A percentile compares a stretch with the other conserved stretches of the same genome.
Conservation (phyloP, 2,797 vertebrate genomes). For the Macropodus opercularis region DNA sequence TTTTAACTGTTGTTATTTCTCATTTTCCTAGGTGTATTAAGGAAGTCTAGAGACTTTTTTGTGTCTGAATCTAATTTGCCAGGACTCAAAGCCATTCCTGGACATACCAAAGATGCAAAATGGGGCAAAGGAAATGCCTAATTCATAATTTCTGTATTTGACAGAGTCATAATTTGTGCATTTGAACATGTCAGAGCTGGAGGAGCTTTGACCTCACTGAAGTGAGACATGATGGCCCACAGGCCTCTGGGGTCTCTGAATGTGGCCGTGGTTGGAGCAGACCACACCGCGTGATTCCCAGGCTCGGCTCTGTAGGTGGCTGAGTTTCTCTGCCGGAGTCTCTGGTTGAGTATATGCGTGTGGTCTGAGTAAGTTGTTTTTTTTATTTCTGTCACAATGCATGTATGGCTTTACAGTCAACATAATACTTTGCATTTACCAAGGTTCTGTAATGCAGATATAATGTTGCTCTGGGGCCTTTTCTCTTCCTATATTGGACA, state of each 20-base stretch:
- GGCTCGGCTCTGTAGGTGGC: slow-evolving; percentile 50
- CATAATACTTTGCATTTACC: not conserved
- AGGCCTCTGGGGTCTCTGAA: slow-evolving; percentile 58
- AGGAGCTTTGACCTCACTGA: slow-evolving; percentile 68
- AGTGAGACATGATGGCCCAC: slow-evolving; percentile 75
- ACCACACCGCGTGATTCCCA: slow-evolving; percentile 72
- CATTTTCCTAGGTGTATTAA: not conserved
- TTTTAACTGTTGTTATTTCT: not conserved
- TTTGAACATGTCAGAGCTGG: slow-evolving; percentile 66
- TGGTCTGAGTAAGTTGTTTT: not conserved
- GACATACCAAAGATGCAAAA: slow-evolving; percentile 29
- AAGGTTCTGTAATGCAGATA: not conserved
- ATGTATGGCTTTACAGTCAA: not conserved
- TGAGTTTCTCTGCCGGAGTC: slow-evolving; percentile 19
- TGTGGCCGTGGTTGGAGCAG: slow-evolving; percentile 50
- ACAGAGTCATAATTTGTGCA: slow-evolving; percentile 68
- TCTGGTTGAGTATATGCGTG: slow-evolving; percentile 17
- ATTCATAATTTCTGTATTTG: slow-evolving; percentile 59
- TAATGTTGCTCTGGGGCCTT: not conserved
- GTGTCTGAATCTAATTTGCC: slow-evolving; percentile 11
- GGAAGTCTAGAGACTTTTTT: slow-evolving; percentile 1
- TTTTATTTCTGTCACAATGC: not conserved
- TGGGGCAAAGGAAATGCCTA: slow-evolving; percentile 48
- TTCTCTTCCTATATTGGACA: not conserved
- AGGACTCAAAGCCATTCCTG: slow-evolving; percentile 8